phyloP scores from a whole-genome alignment of 2,113 vertebrate species.

The Psephotus haematonotus region DNA sequence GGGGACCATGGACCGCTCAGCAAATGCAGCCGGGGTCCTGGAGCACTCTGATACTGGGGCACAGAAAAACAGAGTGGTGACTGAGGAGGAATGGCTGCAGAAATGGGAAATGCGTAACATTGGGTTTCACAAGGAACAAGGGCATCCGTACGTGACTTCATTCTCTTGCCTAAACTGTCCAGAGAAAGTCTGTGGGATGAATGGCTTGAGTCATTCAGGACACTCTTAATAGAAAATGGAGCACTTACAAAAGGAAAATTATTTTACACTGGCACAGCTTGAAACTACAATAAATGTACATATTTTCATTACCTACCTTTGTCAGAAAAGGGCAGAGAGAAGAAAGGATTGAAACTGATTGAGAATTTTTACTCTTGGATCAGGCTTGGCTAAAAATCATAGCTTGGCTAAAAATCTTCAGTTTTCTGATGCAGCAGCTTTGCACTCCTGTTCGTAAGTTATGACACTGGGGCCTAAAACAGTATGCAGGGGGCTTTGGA shows the following conservation, averaged over 20 bases:
- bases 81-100: conserved; percentile 79
- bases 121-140: conserved; percentile 77
- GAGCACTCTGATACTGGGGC: neutral
- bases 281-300: neutral
- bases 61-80: conserved; percentile 72
- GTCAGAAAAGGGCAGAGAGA: neutral
- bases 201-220: neutral
- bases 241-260: neutral
- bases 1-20: conserved; percentile 27
- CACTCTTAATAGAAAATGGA: neutral
- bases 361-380: neutral
- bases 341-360: neutral
- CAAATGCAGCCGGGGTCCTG: neutral
- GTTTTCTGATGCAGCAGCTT: neutral
- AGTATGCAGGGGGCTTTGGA: neutral
- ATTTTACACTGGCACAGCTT: neutral
- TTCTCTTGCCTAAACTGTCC: neutral
- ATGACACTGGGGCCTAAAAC: neutral
- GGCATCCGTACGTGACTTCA: conserved; percentile 76
- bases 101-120: conserved; percentile 77
- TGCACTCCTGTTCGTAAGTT: rapidly evolving
- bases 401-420: neutral
- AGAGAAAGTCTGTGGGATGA: neutral
- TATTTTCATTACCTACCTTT: neutral
- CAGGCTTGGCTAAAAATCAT: neutral